These are phyloP conservation scores for Petromus typicus DNA, from an alignment of 2,113 vertebrate genomes.

Conservation along the genomic window DNA sequence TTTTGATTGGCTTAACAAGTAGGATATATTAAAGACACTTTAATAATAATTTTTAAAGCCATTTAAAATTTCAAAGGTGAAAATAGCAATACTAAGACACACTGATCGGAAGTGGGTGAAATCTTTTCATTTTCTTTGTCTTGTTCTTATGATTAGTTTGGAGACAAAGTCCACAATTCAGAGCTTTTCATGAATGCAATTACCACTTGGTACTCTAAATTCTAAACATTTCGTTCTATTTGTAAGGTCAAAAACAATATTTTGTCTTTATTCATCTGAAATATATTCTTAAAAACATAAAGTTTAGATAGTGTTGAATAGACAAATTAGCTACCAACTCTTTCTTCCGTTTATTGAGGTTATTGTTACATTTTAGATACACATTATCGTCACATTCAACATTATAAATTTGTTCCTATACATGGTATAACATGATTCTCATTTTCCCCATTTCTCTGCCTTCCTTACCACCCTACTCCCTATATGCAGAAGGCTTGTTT, in stretches of 20 bases:
- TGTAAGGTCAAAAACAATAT: neutral
- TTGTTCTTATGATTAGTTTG: neutral
- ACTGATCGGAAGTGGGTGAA: neutral
- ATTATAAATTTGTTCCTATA: no score
- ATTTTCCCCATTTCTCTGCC: no score
- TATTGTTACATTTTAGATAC: no score
- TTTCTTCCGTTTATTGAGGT: no score
- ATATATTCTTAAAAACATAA: neutral
- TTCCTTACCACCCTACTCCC: no score
- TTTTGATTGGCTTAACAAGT: neutral
- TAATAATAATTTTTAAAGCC: neutral
- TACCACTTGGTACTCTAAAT: neutral
- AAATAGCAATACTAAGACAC: neutral
- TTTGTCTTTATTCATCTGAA: neutral
- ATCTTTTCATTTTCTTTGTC: neutral
- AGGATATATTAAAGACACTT: neutral
- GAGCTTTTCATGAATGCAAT: neutral
- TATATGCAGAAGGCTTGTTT: no score
- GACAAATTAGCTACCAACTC: neutral
- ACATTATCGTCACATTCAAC: no score
- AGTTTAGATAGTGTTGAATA: neutral
- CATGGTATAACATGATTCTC: no score
- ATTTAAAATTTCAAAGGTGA: conserved; percentile 1
- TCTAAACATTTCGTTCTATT: neutral
- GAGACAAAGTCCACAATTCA: neutral